These are phyloP conservation scores for Latrodectus hesperus DNA, from an alignment of 2,888 invertebrate species.

Conservation along the genomic window DNA sequence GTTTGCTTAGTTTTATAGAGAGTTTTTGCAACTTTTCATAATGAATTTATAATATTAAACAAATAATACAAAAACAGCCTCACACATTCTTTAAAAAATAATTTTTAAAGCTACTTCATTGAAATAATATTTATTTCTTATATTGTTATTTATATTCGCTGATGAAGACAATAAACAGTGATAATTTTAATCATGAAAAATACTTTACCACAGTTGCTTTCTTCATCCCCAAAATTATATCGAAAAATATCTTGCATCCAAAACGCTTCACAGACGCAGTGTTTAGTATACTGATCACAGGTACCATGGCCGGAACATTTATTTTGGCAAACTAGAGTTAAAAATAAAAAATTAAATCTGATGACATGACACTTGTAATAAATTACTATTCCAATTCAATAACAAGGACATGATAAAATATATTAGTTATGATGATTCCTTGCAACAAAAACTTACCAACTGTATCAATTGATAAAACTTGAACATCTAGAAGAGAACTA, in stretches of 20 bases:
- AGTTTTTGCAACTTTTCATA: too few species aligned
- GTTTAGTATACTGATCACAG: slow-evolving; percentile 87
- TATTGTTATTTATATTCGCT: too few species aligned
- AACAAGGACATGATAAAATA: neutral
- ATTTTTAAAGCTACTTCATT: too few species aligned
- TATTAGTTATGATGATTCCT: neutral
- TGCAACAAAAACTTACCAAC: slow-evolving; percentile 74
- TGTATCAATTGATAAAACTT: slow-evolving; percentile 87
- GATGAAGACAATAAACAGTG: too few species aligned
- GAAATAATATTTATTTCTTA: too few species aligned
- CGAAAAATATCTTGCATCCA: slow-evolving; percentile 93
- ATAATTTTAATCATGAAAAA: too few species aligned
- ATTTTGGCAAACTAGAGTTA: slow-evolving; percentile 85
- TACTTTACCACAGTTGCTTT: slow-evolving; percentile 85
- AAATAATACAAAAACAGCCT: too few species aligned
- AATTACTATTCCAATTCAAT: too few species aligned
- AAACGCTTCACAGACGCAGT: slow-evolving; percentile 93
- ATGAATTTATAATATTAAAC: too few species aligned
- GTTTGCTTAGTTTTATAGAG: too few species aligned
- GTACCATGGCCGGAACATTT: slow-evolving; percentile 91
- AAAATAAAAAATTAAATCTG: neutral
- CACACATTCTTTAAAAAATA: too few species aligned
- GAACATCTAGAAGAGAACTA: slow-evolving; percentile 82
- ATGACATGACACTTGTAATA: slow-evolving; percentile 31
- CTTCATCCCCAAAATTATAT: slow-evolving; percentile 81